Evolutionary conservation across 1,140 invertebrate genomes (phyloP), one percentile per base, ranked within the genome.

Genomic region (Anastrepha obliqua): DNA sequence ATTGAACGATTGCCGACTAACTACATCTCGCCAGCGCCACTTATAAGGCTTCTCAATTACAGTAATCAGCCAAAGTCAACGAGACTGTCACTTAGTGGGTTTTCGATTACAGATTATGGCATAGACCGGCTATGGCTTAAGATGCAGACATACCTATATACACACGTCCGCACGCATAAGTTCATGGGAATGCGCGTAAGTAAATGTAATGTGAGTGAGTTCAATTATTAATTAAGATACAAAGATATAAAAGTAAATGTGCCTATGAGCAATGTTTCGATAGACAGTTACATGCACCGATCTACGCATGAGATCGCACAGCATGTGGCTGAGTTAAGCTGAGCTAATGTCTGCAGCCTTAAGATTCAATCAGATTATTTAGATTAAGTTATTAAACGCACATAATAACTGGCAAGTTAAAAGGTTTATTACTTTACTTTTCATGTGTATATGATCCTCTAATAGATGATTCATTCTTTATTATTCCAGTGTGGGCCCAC

Each of bases 1-100:
- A 44, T 20, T 20, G 47, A 42, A 81, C 7, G 8, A 62, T 62
- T 62, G n/a, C 51, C 11, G 51, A 6, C 6, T 74, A 51, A 20
- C 15, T 55, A 9, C 47, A 20, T 9, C 42, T 15, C n/a, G 7
- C 42, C 39, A 78, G 44, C 20, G 58, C 44, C 91, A 90, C 90
- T 91, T 91, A 78, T 91, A 91, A 88, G 91, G 91, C 74, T 87
- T 91, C 91, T 91, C 91, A 91, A 91, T 91, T 91, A 91, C 90
- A 90, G 90, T 90, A 91, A 91, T 91, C 89, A 70, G 51, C 70
- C 74, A 55, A 81, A 81, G 74, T 55, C 74, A 81, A 55, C 74
- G 74, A 81, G 44, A 81, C 44, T 81, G 74, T 81, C 74, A 81
- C 74, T 81, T 81, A 55, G 47, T 81, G 74, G 74, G 74, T 51